Base-by-base conservation (phyloP, 2,797 vertebrate genomes). In the Diplodus sargus region DNA sequence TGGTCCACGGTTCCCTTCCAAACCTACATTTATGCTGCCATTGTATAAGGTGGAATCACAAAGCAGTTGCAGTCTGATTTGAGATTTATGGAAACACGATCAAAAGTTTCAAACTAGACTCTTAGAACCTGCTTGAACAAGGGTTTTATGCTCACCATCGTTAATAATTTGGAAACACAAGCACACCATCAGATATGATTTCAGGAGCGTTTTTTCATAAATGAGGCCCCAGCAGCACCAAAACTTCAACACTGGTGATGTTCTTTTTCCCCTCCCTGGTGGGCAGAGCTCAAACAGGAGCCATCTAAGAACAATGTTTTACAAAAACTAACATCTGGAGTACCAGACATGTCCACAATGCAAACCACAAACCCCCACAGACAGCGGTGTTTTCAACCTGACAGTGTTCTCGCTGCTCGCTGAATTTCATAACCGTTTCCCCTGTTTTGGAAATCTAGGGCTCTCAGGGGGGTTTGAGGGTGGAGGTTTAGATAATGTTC, bases 391-490 rank as follows among this genome's bases (percentile, higher is more conserved):
- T 88, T 90, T 85, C 60, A 70, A 69, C 74, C 82, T 54, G 43
- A 57, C 76, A 76, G 53, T 47, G 47, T 14, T 48, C 63, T 88
- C 71, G 14, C 74, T 67, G 47, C 82, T 84, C n/a, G 64, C 83
- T 77, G 61, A 72, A 89, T 93, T 90, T 91, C 90, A 91, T 91
- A 93, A 94, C 90, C 39, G 90, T 91, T 92, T 92, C 87, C 91
- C 60, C 78, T 86, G 90, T 93, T 93, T 91, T 90, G 81, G 70
- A 88, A 83, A 85, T 81, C 65, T 28, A 85, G 62, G 70, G 75
- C 64, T 89, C 91, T 83, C 82, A 1, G 70, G 84, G 79, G 87
- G 74, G 25, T 49, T 70, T 68, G 83, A 84, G 88, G 78, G 58
- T n/a, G 79, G 70, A 85, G 39, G 76, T 76, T 88, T 65, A 85